These are phyloP conservation scores for Ascaphus truei DNA, from an alignment of 2,113 vertebrate species.

Conservation along the genomic window DNA sequence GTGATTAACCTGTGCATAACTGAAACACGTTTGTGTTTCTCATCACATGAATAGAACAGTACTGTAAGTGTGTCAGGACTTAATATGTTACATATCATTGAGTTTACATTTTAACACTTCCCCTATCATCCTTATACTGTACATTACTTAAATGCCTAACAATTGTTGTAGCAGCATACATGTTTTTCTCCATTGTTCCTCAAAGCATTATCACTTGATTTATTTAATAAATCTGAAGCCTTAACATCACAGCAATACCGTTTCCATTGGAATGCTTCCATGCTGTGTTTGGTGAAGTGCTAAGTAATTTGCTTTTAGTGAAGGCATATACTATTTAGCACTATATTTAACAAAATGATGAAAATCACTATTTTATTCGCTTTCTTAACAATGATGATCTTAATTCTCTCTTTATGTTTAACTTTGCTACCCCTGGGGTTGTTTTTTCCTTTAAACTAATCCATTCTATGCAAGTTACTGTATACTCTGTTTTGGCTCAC, in stretches of 20 bases:
- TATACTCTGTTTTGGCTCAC: too few relatives aligned
- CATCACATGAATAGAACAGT: slow-evolving; percentile 4
- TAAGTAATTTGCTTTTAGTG: slow-evolving; percentile 75
- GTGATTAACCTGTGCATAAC: background rate
- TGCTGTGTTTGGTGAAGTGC: slow-evolving; percentile 69
- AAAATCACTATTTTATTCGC: slow-evolving; percentile 66
- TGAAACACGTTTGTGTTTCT: background rate
- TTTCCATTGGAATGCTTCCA: slow-evolving; percentile 55
- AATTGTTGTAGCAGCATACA: slow-evolving; percentile 3
- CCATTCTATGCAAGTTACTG: too few relatives aligned
- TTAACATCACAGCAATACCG: slow-evolving; percentile 49
- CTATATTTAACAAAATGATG: slow-evolving; percentile 65
- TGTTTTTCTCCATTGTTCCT: slow-evolving; percentile 40
- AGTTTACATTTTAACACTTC: slow-evolving; percentile 23
- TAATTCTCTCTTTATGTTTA: background rate
- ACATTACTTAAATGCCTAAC: slow-evolving; percentile 19
- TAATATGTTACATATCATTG: slow-evolving; percentile 34
- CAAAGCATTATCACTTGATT: slow-evolving; percentile 58
- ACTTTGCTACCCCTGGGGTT: slow-evolving; percentile 1
- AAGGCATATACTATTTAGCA: slow-evolving; percentile 62
- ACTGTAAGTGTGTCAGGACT: slow-evolving; percentile 1
- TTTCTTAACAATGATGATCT: slow-evolving; percentile 53
- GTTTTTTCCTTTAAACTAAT: too few relatives aligned
- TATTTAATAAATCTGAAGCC: slow-evolving; percentile 63
- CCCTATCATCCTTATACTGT: background rate